phyloP scores from a whole-genome alignment of 2,888 invertebrate species.

The Sylvicola fuscatus region DNA sequence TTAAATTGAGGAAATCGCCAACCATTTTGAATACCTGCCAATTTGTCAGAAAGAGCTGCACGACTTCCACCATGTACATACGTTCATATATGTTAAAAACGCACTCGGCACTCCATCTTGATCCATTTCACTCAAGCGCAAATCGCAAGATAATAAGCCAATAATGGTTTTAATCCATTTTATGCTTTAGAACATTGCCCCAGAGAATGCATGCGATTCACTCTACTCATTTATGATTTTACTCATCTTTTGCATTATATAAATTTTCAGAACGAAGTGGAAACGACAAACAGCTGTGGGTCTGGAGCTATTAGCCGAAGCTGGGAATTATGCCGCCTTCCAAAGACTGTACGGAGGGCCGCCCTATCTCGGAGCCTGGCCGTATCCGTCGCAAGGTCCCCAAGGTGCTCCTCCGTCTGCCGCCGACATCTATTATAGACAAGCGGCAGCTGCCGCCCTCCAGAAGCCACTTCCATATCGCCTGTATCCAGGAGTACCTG shows the following conservation, averaged over 20 bases:
- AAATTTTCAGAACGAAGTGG: slow-evolving; percentile 70
- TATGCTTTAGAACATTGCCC: too few relatives aligned
- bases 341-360: slow-evolving; percentile 75
- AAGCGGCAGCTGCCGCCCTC: slow-evolving; percentile 57
- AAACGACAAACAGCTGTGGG: slow-evolving; percentile 97
- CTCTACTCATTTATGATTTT: too few relatives aligned
- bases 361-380: slow-evolving; percentile 43
- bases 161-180: too few relatives aligned
- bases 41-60: too few relatives aligned
- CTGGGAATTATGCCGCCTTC: slow-evolving; percentile 96
- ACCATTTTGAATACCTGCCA: too few relatives aligned
- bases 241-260: not conserved
- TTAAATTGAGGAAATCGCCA: too few relatives aligned
- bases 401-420: slow-evolving; percentile 41
- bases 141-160: too few relatives aligned
- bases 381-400: slow-evolving; percentile 36
- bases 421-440: slow-evolving; percentile 63
- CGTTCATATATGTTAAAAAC: too few relatives aligned
- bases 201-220: too few relatives aligned
- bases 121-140: too few relatives aligned
- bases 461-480: slow-evolving; percentile 74
- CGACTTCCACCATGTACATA: too few relatives aligned
- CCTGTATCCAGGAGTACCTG: slow-evolving; percentile 25
- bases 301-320: slow-evolving; percentile 86
- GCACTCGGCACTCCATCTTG: too few relatives aligned